Percentiles rank a stretch among this genome's conserved stretches.
phyloP scores from a whole-genome alignment of 2,888 invertebrate species.

The Ephialtes manifestator region DNA sequence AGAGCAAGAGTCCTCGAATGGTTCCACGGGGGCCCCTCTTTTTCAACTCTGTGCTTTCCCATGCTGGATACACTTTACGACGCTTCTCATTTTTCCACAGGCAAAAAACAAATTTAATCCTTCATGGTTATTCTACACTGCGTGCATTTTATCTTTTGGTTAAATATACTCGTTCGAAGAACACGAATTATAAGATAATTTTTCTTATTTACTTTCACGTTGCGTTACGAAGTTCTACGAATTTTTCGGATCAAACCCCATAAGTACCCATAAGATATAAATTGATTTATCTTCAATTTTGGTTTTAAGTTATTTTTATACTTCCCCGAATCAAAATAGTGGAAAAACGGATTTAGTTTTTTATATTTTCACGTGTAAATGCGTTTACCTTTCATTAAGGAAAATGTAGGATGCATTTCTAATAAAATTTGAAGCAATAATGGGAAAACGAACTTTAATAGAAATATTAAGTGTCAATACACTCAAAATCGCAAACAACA shows the following conservation, averaged over 20 bases:
- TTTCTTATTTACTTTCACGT: background rate
- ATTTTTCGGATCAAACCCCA: background rate
- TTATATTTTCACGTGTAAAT: too few species aligned
- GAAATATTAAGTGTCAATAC: too few species aligned
- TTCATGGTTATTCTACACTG: background rate
- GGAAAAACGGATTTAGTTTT: too few species aligned
- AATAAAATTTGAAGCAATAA: too few species aligned
- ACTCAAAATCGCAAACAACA: too few species aligned
- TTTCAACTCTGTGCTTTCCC: slow-evolving; percentile 66
- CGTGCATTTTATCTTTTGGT: slow-evolving; percentile 12
- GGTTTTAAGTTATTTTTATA: too few species aligned
- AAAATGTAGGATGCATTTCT: too few species aligned
- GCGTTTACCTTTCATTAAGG: too few species aligned
- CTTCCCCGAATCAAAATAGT: too few species aligned
- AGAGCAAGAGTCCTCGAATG: slow-evolving; percentile 61
- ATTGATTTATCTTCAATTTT: too few species aligned
- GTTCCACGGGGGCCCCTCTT: slow-evolving; percentile 64
- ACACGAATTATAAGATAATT: background rate
- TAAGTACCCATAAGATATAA: too few species aligned
- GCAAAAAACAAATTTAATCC: slow-evolving; percentile 37
- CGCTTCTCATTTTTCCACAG: slow-evolving; percentile 68
- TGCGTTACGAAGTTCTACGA: background rate
- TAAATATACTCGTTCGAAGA: slow-evolving; percentile 17
- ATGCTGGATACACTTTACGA: slow-evolving; percentile 69
- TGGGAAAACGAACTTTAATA: too few species aligned